Conservation (phyloP, 2,113 vertebrate species). For the Semnornis frantzii region DNA sequence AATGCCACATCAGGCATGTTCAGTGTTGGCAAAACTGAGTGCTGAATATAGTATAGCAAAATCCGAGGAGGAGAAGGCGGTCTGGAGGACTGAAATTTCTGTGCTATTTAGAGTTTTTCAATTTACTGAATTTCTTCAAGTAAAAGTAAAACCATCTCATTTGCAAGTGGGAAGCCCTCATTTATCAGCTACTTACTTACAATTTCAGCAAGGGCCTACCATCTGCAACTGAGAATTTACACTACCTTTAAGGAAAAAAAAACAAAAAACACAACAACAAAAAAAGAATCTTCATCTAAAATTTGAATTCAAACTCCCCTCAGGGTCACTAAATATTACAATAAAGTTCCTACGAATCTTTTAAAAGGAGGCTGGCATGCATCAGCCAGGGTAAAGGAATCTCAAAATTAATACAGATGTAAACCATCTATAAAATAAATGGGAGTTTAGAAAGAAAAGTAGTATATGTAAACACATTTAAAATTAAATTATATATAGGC, state of each 20-base stretch:
- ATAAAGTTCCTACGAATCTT: background rate
- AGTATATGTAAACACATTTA: background rate
- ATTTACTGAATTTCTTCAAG: conserved; percentile 55
- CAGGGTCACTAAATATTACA: background rate
- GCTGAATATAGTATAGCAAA: conserved; percentile 63
- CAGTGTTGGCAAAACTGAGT: conserved; percentile 52
- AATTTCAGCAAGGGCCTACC: conserved; percentile 33
- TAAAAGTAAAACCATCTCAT: conserved; percentile 58
- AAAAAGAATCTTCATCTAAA: conserved; percentile 19
- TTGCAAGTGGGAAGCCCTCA: conserved; percentile 48
- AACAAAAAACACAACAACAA: background rate
- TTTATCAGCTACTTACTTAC: conserved; percentile 54
- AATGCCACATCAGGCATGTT: conserved; percentile 67
- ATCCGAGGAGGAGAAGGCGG: conserved; percentile 51
- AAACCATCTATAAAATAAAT: background rate
- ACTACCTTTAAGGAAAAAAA: background rate
- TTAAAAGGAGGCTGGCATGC: background rate
- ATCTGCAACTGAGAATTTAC: conserved; percentile 11
- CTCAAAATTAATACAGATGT: background rate
- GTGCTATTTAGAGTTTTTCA: conserved; percentile 62
- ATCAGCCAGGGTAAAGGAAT: background rate
- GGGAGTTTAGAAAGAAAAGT: background rate
- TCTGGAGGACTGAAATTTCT: conserved; percentile 64
- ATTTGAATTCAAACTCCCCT: conserved; percentile 8
- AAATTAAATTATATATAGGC: background rate